Evolutionary conservation across 2,113 vertebrate species (phyloP), one percentile per base, ranked within the genome.

Genomic region (Eudorcas thomsonii): DNA sequence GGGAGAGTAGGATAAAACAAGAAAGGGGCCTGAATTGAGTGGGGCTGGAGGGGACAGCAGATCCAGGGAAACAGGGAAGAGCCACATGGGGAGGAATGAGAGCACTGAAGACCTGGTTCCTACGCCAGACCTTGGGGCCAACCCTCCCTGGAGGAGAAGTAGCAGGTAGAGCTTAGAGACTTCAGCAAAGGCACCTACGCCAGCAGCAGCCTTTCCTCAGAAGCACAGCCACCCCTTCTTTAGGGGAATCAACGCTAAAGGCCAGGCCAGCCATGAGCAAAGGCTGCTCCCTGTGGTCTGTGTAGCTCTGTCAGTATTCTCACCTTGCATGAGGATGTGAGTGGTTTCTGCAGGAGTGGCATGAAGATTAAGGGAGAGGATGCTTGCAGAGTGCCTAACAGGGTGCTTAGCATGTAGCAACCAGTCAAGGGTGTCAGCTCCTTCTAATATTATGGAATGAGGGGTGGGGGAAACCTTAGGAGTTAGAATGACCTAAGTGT

Each of bases 361-460:
- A 11, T 33, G 57, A 30, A 28, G 71, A 28, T 19, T 12, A 26
- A 39, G 11, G 12, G 52, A 59, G 7, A 28, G 36, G 33, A 21
- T 6, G 17, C 7, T 6, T 39, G 6, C 1, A 7, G 21, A 19
- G n/a, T 2, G 2, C 52, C 43, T 52, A 39, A 26, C 7, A 9
- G 16, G n/a, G 43, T n/a, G 6, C 6, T 13, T 39, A 3, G 91
- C 64, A 13, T 2, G 0, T 13, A 30, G 54, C 45, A 26, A 21
- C 71, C 16, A 30, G 48, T 59, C 13, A 6, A 7, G 50, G 52
- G 54, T 2, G 17, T 64, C n/a, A 5, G 15, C 7, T 83, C 21
- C 60, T 82, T 83, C 87, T 54, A 39, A 30, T 28, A 39, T 11
- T 25, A 30, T 36, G 50, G 6, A 30, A 4, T 0, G 2, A n/a